These are phyloP conservation scores for Ladona fulva DNA, from an alignment of 1,140 invertebrate genomes.

Conservation along the genomic window DNA sequence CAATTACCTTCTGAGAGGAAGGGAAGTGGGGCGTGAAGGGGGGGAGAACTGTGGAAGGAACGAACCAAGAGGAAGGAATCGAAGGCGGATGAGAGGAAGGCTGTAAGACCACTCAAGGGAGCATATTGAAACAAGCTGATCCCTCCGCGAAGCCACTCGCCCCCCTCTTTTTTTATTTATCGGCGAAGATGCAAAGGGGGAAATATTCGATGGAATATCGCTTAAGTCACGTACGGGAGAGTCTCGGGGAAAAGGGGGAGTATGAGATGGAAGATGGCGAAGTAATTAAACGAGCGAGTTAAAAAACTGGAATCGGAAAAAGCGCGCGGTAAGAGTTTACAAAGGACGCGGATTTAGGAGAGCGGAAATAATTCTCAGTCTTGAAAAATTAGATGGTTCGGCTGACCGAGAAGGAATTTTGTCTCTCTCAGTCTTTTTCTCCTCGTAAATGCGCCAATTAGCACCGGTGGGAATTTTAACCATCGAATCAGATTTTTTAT, in stretches of 20 bases:
- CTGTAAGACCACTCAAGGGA: not conserved
- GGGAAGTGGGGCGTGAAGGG: not conserved
- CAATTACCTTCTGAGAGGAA: not conserved
- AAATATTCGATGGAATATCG: not conserved
- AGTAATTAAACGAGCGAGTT: not conserved
- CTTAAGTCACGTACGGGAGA: not conserved
- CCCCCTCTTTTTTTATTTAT: not conserved
- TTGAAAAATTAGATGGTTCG: no score
- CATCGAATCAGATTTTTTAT: no score
- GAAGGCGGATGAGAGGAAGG: not conserved
- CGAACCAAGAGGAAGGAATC: not conserved
- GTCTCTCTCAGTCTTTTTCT: no score
- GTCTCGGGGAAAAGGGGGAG: not conserved
- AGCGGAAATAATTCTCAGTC: no score
- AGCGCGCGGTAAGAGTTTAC: no score
- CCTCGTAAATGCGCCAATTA: no score
- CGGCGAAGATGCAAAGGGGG: not conserved
- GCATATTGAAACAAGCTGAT: slow-evolving; percentile 3
- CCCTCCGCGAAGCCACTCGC: not conserved
- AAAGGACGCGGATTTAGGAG: no score
- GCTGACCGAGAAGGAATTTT: no score
- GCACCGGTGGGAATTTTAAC: no score
- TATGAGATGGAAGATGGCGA: not conserved
- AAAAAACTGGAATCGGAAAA: no score
- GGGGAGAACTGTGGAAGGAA: not conserved